These are phyloP conservation scores for Metalampra italica DNA, from an alignment of 2,888 invertebrate genomes.

Conservation along the genomic window DNA sequence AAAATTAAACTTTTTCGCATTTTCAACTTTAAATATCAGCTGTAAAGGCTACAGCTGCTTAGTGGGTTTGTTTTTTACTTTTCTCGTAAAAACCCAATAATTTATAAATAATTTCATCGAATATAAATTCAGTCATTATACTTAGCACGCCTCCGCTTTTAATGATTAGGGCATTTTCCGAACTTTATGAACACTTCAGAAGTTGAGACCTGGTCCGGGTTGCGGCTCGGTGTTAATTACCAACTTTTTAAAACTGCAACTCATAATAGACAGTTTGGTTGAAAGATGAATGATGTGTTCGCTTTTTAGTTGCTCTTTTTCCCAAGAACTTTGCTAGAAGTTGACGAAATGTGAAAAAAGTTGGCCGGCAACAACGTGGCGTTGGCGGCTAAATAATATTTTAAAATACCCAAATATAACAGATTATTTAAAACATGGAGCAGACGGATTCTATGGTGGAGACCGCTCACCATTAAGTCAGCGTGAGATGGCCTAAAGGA, in stretches of 20 bases:
- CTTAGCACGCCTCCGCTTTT: conserved; percentile 34
- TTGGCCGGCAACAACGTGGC: conserved; percentile 40
- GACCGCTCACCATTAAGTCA: too few species aligned
- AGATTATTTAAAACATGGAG: too few species aligned
- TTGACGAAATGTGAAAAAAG: conserved; percentile 23
- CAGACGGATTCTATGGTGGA: too few species aligned
- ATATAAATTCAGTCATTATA: background rate
- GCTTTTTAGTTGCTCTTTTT: conserved; percentile 36
- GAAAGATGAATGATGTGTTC: conserved; percentile 75
- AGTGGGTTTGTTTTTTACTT: too few species aligned
- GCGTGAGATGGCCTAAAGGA: too few species aligned
- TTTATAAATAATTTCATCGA: background rate
- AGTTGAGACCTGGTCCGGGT: conserved; percentile 61
- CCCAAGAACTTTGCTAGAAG: conserved; percentile 37
- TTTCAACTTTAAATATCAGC: too few species aligned
- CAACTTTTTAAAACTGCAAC: conserved; percentile 75
- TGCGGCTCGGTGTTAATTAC: conserved; percentile 69
- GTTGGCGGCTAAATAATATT: conserved; percentile 26
- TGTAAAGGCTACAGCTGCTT: too few species aligned
- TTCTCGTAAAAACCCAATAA: too few species aligned
- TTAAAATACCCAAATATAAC: too few species aligned
- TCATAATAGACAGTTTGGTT: conserved; percentile 73
- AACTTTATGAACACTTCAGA: conserved; percentile 67
- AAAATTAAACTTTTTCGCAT: too few species aligned
- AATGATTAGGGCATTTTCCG: conserved; percentile 67